Base-by-base conservation (phyloP, 2,113 vertebrate species). In the Pseudorasbora parva region DNA sequence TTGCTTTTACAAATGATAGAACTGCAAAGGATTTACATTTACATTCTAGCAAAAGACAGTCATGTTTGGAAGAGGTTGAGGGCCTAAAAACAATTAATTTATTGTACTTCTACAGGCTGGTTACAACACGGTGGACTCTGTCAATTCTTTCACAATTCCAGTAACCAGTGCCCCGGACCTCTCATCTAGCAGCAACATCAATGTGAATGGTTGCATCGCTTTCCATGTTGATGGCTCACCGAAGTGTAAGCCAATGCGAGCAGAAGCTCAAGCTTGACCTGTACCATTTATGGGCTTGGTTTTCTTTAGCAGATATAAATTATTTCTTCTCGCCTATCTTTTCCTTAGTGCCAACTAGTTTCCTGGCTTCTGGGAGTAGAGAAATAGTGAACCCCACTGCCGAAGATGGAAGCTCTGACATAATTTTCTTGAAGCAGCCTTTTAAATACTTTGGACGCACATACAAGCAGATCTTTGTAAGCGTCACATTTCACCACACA, bases 131-230 rank as follows among this genome's bases (percentile, higher is more conserved):
- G n/a, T 1, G 23, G 59, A 62, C 59, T 62, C 59, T n/a, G 10
- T 11, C n/a, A 10, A 5, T 60, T 25, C 41, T 15, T 72, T 72
- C 41, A 72, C 41, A 8, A 14, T 45, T 72, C 37, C 37, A 25
- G 69, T 14, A n/a, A 12, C 11, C 21, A 23, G 11, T 12, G 37
- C 41, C 33, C 15, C 41, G 45, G 4, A 41, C 1, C 69, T 72
- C 69, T 72, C 69, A 11, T 72, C 69, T 10, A 45, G 19, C 21
- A 72, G 69, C 6, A 72, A 72, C 25, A 43, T 45, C n/a, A 72
- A 72, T 23, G 69, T 72, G n/a, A 72, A 45, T 23, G 69, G 69
- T 2, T 5, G 69, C 69, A 9, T 4, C 9, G 23, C 69, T 12
- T 72, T 72, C 12, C 11, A 11, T 23, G 69, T 72, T 6, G 41